These are phyloP conservation scores for Brachyhypopomus occidentalis DNA, from an alignment of 2,113 vertebrate species.

Conservation along the genomic window DNA sequence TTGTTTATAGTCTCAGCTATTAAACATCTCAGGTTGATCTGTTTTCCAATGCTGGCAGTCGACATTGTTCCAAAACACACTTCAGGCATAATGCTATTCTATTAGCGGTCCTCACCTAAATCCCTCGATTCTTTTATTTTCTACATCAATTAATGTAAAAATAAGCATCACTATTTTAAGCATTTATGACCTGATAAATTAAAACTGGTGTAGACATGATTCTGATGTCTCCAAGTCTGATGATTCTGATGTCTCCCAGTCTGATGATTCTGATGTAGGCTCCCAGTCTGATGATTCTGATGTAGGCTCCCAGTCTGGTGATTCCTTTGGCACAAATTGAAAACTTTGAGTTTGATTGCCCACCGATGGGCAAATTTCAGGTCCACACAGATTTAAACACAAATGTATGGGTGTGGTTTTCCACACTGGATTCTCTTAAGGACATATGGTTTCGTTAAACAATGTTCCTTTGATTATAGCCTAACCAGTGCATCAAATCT, in stretches of 20 bases:
- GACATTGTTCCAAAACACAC: neutral
- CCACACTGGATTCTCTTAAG: slow-evolving; percentile 5
- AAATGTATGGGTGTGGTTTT: neutral
- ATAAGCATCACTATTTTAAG: neutral
- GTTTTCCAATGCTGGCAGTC: neutral
- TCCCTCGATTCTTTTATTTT: neutral
- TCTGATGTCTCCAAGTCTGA: neutral
- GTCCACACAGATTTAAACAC: neutral
- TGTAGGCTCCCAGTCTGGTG: neutral
- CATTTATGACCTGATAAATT: slow-evolving; percentile 1
- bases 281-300: too few species aligned
- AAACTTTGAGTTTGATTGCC: neutral
- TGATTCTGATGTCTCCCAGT: neutral
- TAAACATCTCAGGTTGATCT: neutral
- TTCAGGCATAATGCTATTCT: neutral
- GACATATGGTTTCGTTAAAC: neutral
- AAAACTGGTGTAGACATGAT: neutral
- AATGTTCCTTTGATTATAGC: neutral
- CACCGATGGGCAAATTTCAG: neutral
- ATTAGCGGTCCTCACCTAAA: neutral
- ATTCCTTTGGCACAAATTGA: neutral
- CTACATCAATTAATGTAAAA: neutral
- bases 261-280: neutral
- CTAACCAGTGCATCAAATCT: neutral
- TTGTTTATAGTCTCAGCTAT: slow-evolving; percentile 23